Evolutionary conservation across 1,140 invertebrate genomes (phyloP).

Genomic region (Meloidogyne floridensis): DNA sequence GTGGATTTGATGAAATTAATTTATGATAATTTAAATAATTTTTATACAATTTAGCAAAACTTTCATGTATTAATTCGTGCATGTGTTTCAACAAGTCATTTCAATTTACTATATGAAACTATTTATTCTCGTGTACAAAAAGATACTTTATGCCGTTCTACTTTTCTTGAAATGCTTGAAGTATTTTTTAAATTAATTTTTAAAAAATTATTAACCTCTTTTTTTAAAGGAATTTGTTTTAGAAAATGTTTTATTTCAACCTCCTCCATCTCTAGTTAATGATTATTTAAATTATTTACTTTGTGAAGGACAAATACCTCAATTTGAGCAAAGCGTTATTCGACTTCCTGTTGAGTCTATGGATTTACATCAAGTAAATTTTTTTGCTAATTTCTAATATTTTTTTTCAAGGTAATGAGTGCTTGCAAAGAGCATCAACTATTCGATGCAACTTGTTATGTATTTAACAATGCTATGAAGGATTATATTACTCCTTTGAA

Average conservation of each 20-base stretch:
- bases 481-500: slow-evolving; percentile 83
- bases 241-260: slow-evolving; percentile 68
- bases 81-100: slow-evolving; percentile 47
- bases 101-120: slow-evolving; percentile 46
- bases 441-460: slow-evolving; percentile 84
- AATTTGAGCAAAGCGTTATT: slow-evolving; percentile 79
- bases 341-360: slow-evolving; percentile 80
- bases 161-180: slow-evolving; percentile 70
- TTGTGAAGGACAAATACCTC: slow-evolving; percentile 69
- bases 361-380: slow-evolving; percentile 80
- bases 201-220: not conserved
- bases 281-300: slow-evolving; percentile 70
- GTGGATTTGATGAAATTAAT: no score
- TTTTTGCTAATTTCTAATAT: not conserved
- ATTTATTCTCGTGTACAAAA: slow-evolving; percentile 60
- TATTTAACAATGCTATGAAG: slow-evolving; percentile 81
- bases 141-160: slow-evolving; percentile 67
- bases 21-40: not conserved
- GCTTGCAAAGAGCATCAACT: slow-evolving; percentile 78
- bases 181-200: not conserved
- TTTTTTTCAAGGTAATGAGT: slow-evolving; percentile 71
- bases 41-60: slow-evolving; percentile 42
- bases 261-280: slow-evolving; percentile 71
- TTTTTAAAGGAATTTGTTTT: slow-evolving; percentile 69
- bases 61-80: slow-evolving; percentile 51